Evolutionary conservation across 2,113 vertebrate species (phyloP).

Genomic region (Stegostoma tigrinum): DNA sequence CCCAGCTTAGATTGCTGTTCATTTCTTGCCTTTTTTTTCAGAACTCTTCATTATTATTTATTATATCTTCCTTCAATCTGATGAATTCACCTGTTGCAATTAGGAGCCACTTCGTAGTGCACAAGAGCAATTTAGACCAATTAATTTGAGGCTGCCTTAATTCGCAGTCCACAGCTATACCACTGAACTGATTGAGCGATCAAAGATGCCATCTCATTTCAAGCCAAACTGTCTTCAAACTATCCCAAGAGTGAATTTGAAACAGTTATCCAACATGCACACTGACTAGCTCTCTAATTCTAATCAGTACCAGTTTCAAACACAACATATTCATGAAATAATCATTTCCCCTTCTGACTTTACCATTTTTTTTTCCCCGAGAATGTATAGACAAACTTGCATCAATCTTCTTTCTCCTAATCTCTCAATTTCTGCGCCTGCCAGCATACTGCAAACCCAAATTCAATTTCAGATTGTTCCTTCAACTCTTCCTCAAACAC

Average conservation of each 20-base stretch:
- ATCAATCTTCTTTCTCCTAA: not conserved
- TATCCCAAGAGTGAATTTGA: conserved; percentile 14
- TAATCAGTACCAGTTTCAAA: not conserved
- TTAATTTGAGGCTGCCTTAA: conserved; percentile 12
- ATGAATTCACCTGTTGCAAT: conserved; percentile 14
- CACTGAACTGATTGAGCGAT: not conserved
- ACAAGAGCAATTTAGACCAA: not conserved
- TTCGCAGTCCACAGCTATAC: not conserved
- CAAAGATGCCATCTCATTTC: conserved; percentile 19
- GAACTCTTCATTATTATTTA: conserved; percentile 15
- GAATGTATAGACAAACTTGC: not conserved
- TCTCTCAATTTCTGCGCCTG: not conserved
- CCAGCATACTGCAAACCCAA: not conserved
- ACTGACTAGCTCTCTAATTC: conserved; percentile 28
- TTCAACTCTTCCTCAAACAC: not conserved
- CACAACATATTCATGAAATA: conserved; percentile 25
- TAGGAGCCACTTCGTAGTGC: not conserved
- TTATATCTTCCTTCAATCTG: not conserved
- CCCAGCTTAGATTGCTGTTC: not conserved
- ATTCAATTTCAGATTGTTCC: not conserved
- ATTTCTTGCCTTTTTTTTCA: not conserved
- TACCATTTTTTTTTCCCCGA: not conserved
- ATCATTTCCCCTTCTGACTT: conserved; percentile 5
- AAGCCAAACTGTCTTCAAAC: conserved; percentile 20
- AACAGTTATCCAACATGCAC: conserved; percentile 21